These are phyloP conservation scores for Prunella himalayana DNA, from an alignment of 2,113 vertebrate genomes.

Conservation along the genomic window DNA sequence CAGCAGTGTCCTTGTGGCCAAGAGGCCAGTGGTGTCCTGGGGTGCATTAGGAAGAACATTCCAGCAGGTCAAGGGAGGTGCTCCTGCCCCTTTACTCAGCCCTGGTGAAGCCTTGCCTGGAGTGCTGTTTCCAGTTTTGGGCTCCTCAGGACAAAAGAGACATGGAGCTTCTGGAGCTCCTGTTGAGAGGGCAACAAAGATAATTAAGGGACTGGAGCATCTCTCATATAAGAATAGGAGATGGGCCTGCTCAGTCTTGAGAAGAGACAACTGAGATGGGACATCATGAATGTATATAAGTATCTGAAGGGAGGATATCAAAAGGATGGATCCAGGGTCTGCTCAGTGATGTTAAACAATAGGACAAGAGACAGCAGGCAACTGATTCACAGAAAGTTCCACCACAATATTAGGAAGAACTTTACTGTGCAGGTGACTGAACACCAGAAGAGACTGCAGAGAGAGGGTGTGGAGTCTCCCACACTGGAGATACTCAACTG, in stretches of 20 bases:
- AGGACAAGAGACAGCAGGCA: neutral
- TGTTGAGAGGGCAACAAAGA: neutral
- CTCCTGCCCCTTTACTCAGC: neutral
- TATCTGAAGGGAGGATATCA: neutral
- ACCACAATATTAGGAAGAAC: neutral
- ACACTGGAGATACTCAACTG: neutral
- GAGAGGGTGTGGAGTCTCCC: neutral
- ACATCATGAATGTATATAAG: neutral
- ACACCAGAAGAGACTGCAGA: neutral
- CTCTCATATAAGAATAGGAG: neutral
- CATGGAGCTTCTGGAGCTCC: neutral
- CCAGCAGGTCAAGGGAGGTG: neutral
- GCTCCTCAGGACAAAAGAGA: neutral
- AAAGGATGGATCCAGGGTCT: neutral
- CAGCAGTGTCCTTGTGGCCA: neutral
- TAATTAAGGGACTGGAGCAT: neutral
- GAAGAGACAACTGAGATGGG: neutral
- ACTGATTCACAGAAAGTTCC: neutral
- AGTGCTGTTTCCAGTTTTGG: neutral
- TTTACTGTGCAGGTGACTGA: rapidly evolving
- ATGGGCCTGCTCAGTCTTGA: neutral
- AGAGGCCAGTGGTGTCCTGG: neutral
- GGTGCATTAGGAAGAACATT: neutral
- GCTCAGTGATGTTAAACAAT: neutral
- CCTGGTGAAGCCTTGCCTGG: neutral